Evolutionary conservation across 1,140 invertebrate species (phyloP), one percentile per base, ranked within the genome.

Genomic region (Subanguina moxae): DNA sequence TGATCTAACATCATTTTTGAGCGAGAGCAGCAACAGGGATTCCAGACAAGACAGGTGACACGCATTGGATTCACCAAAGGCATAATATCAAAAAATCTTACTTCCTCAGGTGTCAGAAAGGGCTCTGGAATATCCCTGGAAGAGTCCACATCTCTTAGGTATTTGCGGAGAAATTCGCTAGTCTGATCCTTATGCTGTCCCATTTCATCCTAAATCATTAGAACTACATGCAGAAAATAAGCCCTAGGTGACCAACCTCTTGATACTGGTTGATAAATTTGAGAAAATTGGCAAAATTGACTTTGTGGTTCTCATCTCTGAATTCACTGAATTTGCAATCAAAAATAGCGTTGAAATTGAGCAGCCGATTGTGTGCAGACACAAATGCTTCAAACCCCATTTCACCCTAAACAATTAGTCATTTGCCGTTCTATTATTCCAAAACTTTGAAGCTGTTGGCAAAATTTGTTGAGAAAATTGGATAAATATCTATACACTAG

Each of bases 301-400:
- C 68, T 45, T 25, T 27, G 30, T 64, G 27, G 23, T 63, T 17
- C 15, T 56, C 21, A 38, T 61, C 25, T 15, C 13, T 23, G 46
- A 70, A 66, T 52, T 65, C 25, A 21, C 32, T 21, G 27, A 73
- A 73, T 23, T 59, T 65, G 43, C 28, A 11, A 19, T 70, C 28
- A 56, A 76, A 76, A 42, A 76, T 25, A 9, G 65, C 58, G 52
- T 73, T 59, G 43, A 76, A 70, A 57, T 76, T 75, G 13, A 78
- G 25, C 42, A 76, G 59, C 21, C 76, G 73, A 57, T 77, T 74
- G 57, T 78, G 65, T 1, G 76, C 74, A 42, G 69, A 32, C 15
- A 59, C 71, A 61, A 76, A 76, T 17, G 64, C 67, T 64, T 78
- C 76, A 61, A 75, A 76, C 0, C 71, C 74, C 76, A 78, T 75